Conservation (phyloP, 2,113 vertebrate genomes). For the Cettia cetti region DNA sequence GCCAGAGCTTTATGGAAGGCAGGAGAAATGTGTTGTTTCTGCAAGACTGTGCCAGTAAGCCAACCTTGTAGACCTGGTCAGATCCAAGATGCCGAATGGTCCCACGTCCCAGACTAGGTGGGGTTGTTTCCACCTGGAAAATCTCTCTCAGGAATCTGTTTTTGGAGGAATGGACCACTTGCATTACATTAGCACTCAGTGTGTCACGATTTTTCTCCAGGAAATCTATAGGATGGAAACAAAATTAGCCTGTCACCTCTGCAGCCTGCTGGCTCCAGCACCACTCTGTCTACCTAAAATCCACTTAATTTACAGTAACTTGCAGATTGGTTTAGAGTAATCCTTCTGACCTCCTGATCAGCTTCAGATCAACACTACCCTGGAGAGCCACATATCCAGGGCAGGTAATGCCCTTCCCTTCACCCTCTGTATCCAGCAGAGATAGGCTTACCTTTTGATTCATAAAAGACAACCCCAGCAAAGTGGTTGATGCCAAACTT, state of each 20-base stretch:
- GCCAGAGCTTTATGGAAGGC: neutral
- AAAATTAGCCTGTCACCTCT: neutral
- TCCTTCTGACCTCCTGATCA: neutral
- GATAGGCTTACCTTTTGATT: slow-evolving; percentile 82
- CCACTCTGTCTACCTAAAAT: neutral
- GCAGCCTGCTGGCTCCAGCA: neutral
- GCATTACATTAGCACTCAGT: slow-evolving; percentile 83
- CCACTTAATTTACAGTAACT: neutral
- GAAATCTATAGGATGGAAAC: slow-evolving; percentile 78
- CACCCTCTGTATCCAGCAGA: neutral
- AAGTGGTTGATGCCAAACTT: slow-evolving; percentile 91
- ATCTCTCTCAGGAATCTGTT: slow-evolving; percentile 87
- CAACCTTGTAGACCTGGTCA: slow-evolving; percentile 70
- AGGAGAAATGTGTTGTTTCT: neutral
- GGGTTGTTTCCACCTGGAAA: slow-evolving; percentile 73
- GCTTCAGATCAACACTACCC: neutral
- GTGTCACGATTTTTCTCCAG: slow-evolving; percentile 95
- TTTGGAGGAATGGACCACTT: slow-evolving; percentile 82
- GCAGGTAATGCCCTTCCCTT: neutral
- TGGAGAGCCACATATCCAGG: neutral
- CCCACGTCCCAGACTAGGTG: slow-evolving; percentile 45
- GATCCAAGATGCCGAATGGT: slow-evolving; percentile 55
- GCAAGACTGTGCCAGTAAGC: neutral
- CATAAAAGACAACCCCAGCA: slow-evolving; percentile 89
- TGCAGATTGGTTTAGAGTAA: slow-evolving; percentile 19